These are phyloP conservation scores for Drusus annulatus DNA, from an alignment of 1,140 invertebrate genomes.

Conservation along the genomic window DNA sequence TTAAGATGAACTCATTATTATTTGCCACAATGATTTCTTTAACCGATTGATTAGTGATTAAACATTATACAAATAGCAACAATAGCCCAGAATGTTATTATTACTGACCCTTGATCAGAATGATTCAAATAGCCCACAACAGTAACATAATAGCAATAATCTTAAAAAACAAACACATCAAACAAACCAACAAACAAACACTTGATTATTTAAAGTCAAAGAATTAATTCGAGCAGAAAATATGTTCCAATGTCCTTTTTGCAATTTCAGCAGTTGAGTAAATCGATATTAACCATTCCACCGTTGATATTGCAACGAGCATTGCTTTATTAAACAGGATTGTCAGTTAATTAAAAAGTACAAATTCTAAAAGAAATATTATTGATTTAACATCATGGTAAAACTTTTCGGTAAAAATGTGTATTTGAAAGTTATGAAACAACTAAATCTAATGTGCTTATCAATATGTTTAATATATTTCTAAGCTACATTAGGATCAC, in stretches of 20 bases:
- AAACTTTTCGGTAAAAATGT: slow-evolving; percentile 41
- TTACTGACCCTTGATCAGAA: slow-evolving; percentile 40
- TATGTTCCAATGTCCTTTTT: slow-evolving; percentile 8
- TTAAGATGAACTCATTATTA: slow-evolving; percentile 45
- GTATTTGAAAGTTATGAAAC: slow-evolving; percentile 32
- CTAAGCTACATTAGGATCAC: neutral
- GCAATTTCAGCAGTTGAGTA: slow-evolving; percentile 16
- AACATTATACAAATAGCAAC: slow-evolving; percentile 50
- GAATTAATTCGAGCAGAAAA: slow-evolving; percentile 8
- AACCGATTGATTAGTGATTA: slow-evolving; percentile 47
- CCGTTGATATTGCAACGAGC: slow-evolving; percentile 30
- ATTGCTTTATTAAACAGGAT: slow-evolving; percentile 49
- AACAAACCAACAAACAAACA: slow-evolving; percentile 10
- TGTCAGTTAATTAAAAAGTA: slow-evolving; percentile 55
- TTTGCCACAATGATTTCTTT: slow-evolving; percentile 44
- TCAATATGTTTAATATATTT: neutral
- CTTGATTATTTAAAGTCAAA: slow-evolving; percentile 13
- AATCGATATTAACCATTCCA: neutral
- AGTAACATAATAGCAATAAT: slow-evolving; percentile 42
- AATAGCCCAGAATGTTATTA: slow-evolving; percentile 57
- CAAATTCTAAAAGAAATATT: slow-evolving; percentile 43
- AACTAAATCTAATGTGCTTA: neutral
- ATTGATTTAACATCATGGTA: slow-evolving; percentile 40
- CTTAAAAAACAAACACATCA: slow-evolving; percentile 17
- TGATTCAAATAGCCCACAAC: slow-evolving; percentile 52